phyloP scores from a whole-genome alignment of 1,140 invertebrate genomes.

The Agrypnia vestita region DNA sequence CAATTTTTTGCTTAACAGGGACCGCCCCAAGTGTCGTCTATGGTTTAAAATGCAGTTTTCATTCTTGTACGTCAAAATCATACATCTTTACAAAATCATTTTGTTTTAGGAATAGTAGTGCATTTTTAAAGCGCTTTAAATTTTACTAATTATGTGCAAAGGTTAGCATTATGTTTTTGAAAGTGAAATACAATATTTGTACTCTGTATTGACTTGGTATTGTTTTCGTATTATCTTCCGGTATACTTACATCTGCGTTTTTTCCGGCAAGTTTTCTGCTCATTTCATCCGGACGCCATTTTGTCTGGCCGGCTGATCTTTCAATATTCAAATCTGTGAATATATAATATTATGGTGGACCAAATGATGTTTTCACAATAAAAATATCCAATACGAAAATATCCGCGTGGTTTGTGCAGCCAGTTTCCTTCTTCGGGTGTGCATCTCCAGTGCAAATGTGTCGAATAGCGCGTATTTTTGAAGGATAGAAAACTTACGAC shows the following conservation, averaged over 20 bases:
- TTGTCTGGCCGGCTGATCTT: slow-evolving; percentile 58
- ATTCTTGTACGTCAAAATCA: slow-evolving; percentile 55
- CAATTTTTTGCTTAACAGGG: background rate
- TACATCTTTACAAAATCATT: slow-evolving; percentile 52
- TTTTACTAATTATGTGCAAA: slow-evolving; percentile 48
- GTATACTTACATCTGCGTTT: slow-evolving; percentile 47
- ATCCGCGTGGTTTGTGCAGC: background rate
- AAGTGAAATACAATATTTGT: slow-evolving; percentile 22
- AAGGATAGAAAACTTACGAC: slow-evolving; percentile 41
- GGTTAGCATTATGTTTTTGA: slow-evolving; percentile 49
- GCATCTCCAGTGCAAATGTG: slow-evolving; percentile 19
- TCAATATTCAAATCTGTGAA: slow-evolving; percentile 44
- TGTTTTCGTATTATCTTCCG: slow-evolving; percentile 34
- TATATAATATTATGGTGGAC: slow-evolving; percentile 43
- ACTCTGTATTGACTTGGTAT: slow-evolving; percentile 1
- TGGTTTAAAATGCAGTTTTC: slow-evolving; percentile 54
- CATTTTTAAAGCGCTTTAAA: slow-evolving; percentile 37
- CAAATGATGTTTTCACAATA: slow-evolving; percentile 10
- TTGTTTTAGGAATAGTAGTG: slow-evolving; percentile 50
- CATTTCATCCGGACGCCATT: slow-evolving; percentile 50
- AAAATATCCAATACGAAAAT: slow-evolving; percentile 8
- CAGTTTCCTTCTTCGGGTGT: background rate
- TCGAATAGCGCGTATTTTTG: slow-evolving; percentile 34
- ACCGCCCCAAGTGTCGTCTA: slow-evolving; percentile 46
- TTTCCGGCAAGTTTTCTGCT: slow-evolving; percentile 49